A percentile compares a stretch with the other conserved stretches of the same genome.
phyloP scores from a whole-genome alignment of 2,113 vertebrate genomes.

The Sula dactylatra region DNA sequence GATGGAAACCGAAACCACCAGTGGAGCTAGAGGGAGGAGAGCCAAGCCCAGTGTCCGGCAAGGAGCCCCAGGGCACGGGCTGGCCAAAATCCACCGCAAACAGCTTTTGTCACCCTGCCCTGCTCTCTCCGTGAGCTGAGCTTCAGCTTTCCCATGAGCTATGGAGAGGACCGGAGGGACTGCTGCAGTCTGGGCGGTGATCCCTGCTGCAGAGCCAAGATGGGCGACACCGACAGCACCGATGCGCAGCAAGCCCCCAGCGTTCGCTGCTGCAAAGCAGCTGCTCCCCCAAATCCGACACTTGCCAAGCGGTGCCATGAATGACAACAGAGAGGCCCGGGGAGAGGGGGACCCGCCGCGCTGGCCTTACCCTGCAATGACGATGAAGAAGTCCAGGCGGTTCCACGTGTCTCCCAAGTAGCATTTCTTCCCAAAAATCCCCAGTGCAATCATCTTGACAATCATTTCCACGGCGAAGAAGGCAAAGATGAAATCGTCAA shows the following conservation, averaged over 20 bases:
- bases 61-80: background rate
- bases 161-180: background rate
- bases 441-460: slow-evolving; percentile 96
- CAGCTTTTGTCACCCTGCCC: background rate
- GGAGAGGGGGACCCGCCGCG: background rate
- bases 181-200: fast-evolving
- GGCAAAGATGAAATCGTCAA: slow-evolving; percentile 99
- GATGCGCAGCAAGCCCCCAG: background rate
- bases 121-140: background rate
- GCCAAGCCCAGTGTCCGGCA: fast-evolving
- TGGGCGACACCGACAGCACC: fast-evolving
- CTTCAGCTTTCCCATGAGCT: background rate
- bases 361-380: slow-evolving; percentile 90
- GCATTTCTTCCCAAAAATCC: slow-evolving; percentile 97
- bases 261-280: background rate
- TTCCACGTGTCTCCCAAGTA: slow-evolving; percentile 99
- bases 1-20: background rate
- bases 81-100: background rate
- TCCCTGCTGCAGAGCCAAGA: background rate
- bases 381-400: slow-evolving; percentile 97
- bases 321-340: fast-evolving
- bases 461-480: slow-evolving; percentile 99
- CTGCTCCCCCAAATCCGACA: background rate
- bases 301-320: background rate
- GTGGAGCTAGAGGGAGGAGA: background rate